A percentile compares a stretch with the other conserved stretches of the same genome.
Conservation (phyloP, 2,113 vertebrate species). For the Eulemur rufifrons region DNA sequence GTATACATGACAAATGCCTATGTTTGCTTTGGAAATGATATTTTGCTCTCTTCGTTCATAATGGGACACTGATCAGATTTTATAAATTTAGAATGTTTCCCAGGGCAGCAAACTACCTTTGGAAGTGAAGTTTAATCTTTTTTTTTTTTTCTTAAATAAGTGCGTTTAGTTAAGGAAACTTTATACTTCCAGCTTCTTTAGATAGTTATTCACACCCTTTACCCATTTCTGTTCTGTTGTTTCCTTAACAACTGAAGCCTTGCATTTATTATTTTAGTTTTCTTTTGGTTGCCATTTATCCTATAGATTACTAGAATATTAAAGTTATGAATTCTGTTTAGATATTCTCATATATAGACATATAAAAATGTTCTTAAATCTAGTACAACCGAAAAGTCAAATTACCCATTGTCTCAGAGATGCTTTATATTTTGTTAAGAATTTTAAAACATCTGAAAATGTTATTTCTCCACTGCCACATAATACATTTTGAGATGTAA, state of each 20-base stretch:
- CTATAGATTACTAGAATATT: not conserved
- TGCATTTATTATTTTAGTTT: not conserved
- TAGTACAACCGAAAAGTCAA: not conserved
- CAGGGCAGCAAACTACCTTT: not conserved
- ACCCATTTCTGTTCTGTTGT: not conserved
- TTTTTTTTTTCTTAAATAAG: not conserved
- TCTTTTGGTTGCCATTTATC: not conserved
- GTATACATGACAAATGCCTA: not conserved
- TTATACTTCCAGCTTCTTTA: not conserved
- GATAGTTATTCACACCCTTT: not conserved
- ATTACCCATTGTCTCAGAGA: conserved; percentile 1
- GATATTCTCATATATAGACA: not conserved
- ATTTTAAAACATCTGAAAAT: not conserved
- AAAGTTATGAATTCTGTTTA: not conserved
- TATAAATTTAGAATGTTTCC: not conserved
- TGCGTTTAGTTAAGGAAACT: not conserved
- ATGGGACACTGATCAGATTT: rapidly evolving
- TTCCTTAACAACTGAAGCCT: not conserved
- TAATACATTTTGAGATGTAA: not conserved
- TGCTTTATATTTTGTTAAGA: not conserved
- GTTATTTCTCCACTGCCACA: not conserved
- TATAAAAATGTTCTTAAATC: conserved; percentile 42
- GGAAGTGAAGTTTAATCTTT: not conserved
- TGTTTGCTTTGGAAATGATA: not conserved
- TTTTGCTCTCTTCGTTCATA: not conserved